A percentile compares a stretch with the other conserved stretches of the same genome.
Evolutionary conservation across 2,888 invertebrate genomes (phyloP).

Genomic region (Blera fallax): DNA sequence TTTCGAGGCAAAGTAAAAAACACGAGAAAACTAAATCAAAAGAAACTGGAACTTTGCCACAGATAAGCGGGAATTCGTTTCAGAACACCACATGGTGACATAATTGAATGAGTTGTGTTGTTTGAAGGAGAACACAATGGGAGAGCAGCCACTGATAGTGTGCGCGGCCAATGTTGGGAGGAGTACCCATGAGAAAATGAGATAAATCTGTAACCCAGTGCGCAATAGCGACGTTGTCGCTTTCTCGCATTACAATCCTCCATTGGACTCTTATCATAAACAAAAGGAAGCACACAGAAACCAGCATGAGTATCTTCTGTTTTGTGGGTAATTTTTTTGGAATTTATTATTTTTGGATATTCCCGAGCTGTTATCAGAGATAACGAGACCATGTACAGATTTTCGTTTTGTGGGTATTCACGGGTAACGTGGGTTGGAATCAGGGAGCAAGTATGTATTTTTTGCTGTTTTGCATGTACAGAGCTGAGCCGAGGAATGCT

Average conservation of each 20-base stretch:
- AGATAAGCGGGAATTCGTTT: constrained; percentile 62
- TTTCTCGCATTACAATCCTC: constrained; percentile 6
- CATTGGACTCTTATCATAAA: constrained; percentile 61
- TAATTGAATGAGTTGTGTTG: constrained; percentile 61
- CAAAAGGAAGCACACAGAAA: constrained; percentile 64
- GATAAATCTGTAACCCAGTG: constrained; percentile 67
- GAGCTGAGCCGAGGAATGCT: neutral
- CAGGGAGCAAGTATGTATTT: neutral
- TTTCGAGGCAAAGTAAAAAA: constrained; percentile 23
- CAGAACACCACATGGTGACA: constrained; percentile 70
- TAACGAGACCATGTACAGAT: constrained; percentile 25
- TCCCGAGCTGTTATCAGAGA: constrained; percentile 37
- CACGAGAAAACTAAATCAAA: constrained; percentile 1
- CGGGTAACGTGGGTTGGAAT: constrained; percentile 5
- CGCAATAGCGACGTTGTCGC: constrained; percentile 51
- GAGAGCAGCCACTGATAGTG: constrained; percentile 47
- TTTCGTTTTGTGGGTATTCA: neutral
- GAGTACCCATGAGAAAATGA: constrained; percentile 71
- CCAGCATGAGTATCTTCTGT: constrained; percentile 60
- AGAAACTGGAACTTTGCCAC: constrained; percentile 53
- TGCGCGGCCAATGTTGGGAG: constrained; percentile 20
- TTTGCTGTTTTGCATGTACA: neutral
- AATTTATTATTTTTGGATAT: constrained; percentile 62
- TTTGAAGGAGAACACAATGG: constrained; percentile 46
- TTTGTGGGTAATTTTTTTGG: constrained; percentile 46